A percentile compares a stretch with the other conserved stretches of the same genome.
phyloP scores from a whole-genome alignment of 2,113 vertebrate species.

The Sitta europaea region DNA sequence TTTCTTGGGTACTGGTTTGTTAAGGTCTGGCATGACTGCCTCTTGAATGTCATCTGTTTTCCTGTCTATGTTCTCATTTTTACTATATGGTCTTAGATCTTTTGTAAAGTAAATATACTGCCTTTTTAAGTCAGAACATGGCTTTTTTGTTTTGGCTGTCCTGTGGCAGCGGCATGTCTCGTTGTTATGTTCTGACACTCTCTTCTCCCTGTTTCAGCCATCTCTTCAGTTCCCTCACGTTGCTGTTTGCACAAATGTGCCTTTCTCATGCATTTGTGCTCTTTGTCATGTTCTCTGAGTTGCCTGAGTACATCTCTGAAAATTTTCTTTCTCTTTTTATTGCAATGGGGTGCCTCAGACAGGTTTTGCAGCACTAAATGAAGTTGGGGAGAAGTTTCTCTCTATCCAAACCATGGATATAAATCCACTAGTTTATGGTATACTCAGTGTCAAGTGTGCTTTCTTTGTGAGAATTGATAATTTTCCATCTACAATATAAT shows the following conservation, averaged over 20 bases:
- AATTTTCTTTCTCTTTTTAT: background rate
- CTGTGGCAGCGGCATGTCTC: background rate
- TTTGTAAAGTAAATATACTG: background rate
- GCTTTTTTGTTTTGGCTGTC: background rate
- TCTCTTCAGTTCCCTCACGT: background rate
- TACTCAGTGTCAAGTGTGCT: background rate
- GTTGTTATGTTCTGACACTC: fast-evolving
- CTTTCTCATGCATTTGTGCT: background rate
- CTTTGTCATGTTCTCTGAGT: background rate
- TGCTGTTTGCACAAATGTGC: background rate
- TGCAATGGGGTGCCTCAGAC: background rate
- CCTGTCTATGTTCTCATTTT: background rate
- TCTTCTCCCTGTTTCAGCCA: background rate
- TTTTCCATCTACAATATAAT: background rate
- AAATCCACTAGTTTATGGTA: background rate
- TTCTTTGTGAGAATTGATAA: background rate
- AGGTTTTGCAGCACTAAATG: background rate
- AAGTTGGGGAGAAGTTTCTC: background rate
- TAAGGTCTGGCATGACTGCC: background rate
- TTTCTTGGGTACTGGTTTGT: background rate
- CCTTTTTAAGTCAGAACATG: background rate
- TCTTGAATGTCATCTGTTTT: background rate
- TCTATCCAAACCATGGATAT: background rate
- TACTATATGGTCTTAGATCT: background rate
- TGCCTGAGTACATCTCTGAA: background rate